Conservation (phyloP, 2,888 invertebrate species). For the Melinaea marsaeus region DNA sequence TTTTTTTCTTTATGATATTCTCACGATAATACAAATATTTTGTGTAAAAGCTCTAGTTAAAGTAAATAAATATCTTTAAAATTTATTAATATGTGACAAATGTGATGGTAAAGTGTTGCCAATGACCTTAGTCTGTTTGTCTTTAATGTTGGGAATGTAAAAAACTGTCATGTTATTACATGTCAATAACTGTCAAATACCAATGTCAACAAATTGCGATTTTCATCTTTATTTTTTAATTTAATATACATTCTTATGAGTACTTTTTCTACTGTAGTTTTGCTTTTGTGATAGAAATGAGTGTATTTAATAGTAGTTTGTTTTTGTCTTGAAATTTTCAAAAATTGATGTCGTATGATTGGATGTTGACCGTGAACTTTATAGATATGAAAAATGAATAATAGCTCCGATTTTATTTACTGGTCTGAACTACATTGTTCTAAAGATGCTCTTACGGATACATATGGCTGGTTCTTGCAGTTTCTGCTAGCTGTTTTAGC, state of each 20-base stretch:
- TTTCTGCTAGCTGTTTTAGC: conserved; percentile 82
- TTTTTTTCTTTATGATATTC: no score
- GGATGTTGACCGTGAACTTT: conserved; percentile 8
- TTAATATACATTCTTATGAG: conserved; percentile 14
- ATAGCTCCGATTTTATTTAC: conserved; percentile 63
- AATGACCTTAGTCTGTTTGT: no score
- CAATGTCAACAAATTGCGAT: conserved; percentile 20
- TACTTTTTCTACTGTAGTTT: conserved; percentile 1
- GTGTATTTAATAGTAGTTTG: conserved; percentile 3
- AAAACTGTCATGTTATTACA: conserved; percentile 1
- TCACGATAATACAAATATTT: no score
- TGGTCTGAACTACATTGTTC: conserved; percentile 79
- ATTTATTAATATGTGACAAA: no score
- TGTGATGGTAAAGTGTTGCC: no score
- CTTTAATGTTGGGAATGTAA: no score
- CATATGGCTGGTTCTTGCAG: conserved; percentile 86
- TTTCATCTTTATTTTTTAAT: conserved; percentile 22
- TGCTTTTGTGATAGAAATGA: conserved; percentile 2
- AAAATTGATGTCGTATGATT: conserved; percentile 9
- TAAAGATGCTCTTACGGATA: conserved; percentile 84
- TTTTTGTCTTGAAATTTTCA: conserved; percentile 6
- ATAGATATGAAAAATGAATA: conserved; percentile 68
- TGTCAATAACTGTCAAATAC: neutral
- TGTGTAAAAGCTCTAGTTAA: no score
- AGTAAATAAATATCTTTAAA: no score